Base-by-base conservation (phyloP, 2,888 invertebrate species). In the Augochlorella aurata region DNA sequence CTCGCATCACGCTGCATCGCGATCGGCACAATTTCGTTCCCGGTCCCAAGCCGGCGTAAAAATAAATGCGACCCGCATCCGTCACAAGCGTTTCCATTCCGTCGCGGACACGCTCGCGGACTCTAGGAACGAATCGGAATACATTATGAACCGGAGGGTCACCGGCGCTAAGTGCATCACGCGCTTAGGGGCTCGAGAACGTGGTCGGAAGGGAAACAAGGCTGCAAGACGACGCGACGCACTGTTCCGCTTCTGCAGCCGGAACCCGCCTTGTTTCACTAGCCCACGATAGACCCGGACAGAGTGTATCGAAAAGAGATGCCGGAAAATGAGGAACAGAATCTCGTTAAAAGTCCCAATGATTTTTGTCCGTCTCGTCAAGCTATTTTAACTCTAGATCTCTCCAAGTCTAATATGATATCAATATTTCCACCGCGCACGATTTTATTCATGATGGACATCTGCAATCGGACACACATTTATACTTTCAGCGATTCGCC, bases 1-100 rank as follows among this genome's bases (percentile, higher is more conserved):
- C 75, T 84, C 54, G 67, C 75, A 72, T 84, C 81, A 70, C 87
- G 76, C 65, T 21, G 70, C 81, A 50, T 58, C 52, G 65, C 69
- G 69, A 45, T 70, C 74, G 70, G 58, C 74, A 67, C 38, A 74
- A n/a, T 81, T 67, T 70, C 70, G 0, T 29, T 61, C 29, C 21
- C 21, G 54, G 12, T 7, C 24, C 61, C 0, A 14, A 18, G 24
- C 0, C 29, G 50, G 38, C 16, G 24, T 45, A 49, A 63, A 63
- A 82, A 73, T 81, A 81, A 73, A 73, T 14, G 24, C 24, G 61
- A 16, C 58, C 24, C 10, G 24, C 7, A 14, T 14, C 58, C 21
- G 44, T 44, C 44, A 8, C 18, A 18, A 49, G 24, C 49, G 67
- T 49, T 68, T 29, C 18, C 18, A 18, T 49, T 29, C n/a, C 29